A percentile compares a stretch with the other conserved stretches of the same genome.
These are phyloP conservation scores for Peromyscus attwateri DNA, from an alignment of 2,797 vertebrate species.

Conservation along the genomic window DNA sequence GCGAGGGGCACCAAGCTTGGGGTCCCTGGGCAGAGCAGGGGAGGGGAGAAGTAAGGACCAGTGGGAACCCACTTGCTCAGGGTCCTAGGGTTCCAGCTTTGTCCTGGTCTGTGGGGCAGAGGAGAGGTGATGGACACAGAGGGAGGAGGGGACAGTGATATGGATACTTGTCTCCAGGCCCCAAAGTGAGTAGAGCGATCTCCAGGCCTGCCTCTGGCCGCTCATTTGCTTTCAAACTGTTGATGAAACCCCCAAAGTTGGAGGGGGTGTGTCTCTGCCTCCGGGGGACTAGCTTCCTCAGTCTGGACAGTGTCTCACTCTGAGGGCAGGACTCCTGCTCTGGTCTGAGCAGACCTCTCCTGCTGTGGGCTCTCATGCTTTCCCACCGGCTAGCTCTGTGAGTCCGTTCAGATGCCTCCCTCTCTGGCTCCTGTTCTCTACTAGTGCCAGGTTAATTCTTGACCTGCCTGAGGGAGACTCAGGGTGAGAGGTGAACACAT, in stretches of 20 bases:
- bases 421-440: background rate
- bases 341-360: background rate
- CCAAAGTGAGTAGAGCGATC: too few relatives aligned
- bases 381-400: background rate
- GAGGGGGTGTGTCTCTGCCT: background rate
- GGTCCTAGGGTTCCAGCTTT: background rate
- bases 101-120: background rate
- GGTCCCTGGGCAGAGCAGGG: background rate
- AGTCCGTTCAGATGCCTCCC: background rate
- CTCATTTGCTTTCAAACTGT: background rate
- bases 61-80: background rate
- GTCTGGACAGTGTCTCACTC: background rate
- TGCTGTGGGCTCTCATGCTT: background rate
- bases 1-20: constrained; percentile 57
- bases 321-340: background rate
- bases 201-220: background rate
- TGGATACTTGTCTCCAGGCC: background rate
- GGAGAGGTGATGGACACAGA: background rate
- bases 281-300: background rate
- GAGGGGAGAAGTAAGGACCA: background rate
- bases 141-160: rapidly evolving
- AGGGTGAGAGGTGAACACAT: background rate
- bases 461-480: background rate
- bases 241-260: background rate
- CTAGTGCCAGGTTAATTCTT: background rate